Evolutionary conservation across 2,888 invertebrate genomes (phyloP).

Genomic region (Argyresthia albistria): DNA sequence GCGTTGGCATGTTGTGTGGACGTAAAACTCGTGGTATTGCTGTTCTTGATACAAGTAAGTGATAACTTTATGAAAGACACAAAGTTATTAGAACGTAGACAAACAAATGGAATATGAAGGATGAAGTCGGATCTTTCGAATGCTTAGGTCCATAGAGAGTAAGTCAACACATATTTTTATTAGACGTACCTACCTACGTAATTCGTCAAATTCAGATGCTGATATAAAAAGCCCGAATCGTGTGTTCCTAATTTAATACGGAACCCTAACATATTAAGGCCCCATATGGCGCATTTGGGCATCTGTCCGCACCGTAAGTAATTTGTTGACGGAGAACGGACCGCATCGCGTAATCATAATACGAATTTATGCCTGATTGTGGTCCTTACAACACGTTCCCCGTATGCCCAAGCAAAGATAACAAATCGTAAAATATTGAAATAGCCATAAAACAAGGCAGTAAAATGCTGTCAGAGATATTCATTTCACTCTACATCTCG

Average conservation of each 20-base stretch:
- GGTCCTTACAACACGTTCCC: neutral
- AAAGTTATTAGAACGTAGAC: too few relatives aligned
- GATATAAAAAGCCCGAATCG: too few relatives aligned
- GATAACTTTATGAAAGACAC: too few relatives aligned
- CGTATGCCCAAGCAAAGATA: neutral
- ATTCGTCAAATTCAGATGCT: too few relatives aligned
- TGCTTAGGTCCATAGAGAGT: too few relatives aligned
- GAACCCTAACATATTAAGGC: neutral
- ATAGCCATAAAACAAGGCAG: neutral
- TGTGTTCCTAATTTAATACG: too few relatives aligned
- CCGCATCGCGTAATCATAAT: neutral
- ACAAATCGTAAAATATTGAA: constrained; percentile 2
- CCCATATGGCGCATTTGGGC: neutral
- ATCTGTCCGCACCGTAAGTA: neutral
- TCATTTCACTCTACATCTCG: neutral
- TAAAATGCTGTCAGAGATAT: neutral
- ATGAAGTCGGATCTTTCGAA: too few relatives aligned
- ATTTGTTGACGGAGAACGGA: neutral
- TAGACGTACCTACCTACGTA: too few relatives aligned
- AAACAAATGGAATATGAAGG: too few relatives aligned
- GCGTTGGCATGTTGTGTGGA: neutral
- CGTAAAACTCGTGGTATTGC: neutral
- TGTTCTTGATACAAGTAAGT: too few relatives aligned
- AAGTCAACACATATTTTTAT: too few relatives aligned
- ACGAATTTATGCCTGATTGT: constrained; percentile 1